A percentile compares a stretch with the other conserved stretches of the same genome.
Evolutionary conservation across 2,888 invertebrate genomes (phyloP).

Genomic region (Tachystola acroxantha): DNA sequence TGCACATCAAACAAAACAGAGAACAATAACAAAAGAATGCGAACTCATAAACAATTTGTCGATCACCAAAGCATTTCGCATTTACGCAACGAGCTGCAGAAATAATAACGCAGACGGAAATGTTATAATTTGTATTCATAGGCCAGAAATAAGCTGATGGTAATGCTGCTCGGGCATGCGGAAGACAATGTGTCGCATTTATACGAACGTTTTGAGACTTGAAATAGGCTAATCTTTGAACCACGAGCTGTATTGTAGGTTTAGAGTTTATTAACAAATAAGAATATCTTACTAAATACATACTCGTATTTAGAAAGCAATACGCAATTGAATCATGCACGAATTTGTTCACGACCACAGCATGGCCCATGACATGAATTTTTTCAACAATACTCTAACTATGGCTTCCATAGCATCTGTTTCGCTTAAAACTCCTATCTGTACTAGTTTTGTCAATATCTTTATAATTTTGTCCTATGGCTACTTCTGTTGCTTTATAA

Average conservation of each 20-base stretch:
- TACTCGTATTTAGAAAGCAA: too few relatives aligned
- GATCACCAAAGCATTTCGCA: constrained; percentile 21
- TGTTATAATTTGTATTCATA: constrained; percentile 43
- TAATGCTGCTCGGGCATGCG: constrained; percentile 35
- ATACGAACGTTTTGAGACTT: constrained; percentile 24
- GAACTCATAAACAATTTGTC: constrained; percentile 13
- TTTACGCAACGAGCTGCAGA: constrained; percentile 24
- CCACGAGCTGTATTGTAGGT: constrained; percentile 11
- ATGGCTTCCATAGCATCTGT: too few relatives aligned
- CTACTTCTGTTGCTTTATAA: too few relatives aligned
- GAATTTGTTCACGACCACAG: too few relatives aligned
- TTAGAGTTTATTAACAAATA: neutral
- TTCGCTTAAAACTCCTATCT: too few relatives aligned
- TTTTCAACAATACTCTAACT: too few relatives aligned
- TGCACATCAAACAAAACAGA: too few relatives aligned
- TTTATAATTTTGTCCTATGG: too few relatives aligned
- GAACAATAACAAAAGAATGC: neutral
- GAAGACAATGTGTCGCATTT: constrained; percentile 27
- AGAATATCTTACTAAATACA: neutral
- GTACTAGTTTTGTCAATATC: too few relatives aligned
- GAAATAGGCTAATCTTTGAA: constrained; percentile 11
- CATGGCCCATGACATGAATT: too few relatives aligned
- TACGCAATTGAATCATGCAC: too few relatives aligned
- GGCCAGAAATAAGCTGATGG: constrained; percentile 35
- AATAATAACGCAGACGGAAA: constrained; percentile 39